Evolutionary conservation across 2,888 invertebrate genomes (phyloP), one percentile per base, ranked within the genome.

Genomic region (Suillia variegata): DNA sequence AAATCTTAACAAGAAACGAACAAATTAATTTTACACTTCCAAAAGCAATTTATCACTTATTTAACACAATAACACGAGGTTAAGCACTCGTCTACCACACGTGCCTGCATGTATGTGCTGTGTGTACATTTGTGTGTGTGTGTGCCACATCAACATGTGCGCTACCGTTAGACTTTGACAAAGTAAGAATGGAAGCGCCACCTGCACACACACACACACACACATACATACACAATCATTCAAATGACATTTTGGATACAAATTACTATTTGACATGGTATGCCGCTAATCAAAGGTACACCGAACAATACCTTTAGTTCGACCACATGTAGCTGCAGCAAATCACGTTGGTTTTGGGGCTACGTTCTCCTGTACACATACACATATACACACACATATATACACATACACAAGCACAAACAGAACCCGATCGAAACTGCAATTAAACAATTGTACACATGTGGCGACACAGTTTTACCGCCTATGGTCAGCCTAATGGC

Each of bases 401-500:
- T 8, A 8, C 31, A 31, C 6, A 6, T 8, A 6, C 31, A 31
- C 31, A 8, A 12, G 6, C 31, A 31, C 31, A 31, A 6, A 31
- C 31, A 31, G 31, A 8, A 31, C 31, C 6, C 31, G 12, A 31
- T 31, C 31, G 31, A 12, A 31, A 31, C 6, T 31, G 31, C 31
- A 31, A 31, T 31, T 31, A 31, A 6, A 12, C 31, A 31, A 31
- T 8, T 31, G 31, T 12, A 12, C 6, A 12, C 31, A 31, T 31
- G 31, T 31, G 31, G 31, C 31, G 12, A 31, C 6, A 12, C 31
- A 55, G 22, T 31, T 56, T 31, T 24, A n/a, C 57, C 51, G 31
- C 57, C 57, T 57, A 38, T 57, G 52, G 51, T 31, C 31, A 51
- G 42, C 20, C n/a, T 56, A 51, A n/a, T n/a, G n/a, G n/a, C n/a